Evolutionary conservation across 2,113 vertebrate species (phyloP).

Genomic region (Columba livia): DNA sequence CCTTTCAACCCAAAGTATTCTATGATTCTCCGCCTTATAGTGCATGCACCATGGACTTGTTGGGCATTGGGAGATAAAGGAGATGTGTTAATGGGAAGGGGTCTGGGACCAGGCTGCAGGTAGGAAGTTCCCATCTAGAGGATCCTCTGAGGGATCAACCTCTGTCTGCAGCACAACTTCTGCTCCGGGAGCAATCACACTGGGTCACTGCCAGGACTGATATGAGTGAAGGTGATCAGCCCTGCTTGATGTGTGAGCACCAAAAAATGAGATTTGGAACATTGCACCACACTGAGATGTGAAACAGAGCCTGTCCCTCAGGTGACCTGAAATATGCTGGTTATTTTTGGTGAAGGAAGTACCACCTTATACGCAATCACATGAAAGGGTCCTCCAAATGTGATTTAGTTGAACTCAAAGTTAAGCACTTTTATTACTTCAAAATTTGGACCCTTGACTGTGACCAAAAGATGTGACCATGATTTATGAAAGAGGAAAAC

Average conservation of each 20-base stretch:
- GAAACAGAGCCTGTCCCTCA: neutral
- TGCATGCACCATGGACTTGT: neutral
- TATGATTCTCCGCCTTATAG: neutral
- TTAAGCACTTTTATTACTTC: neutral
- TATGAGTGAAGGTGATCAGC: neutral
- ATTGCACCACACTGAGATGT: neutral
- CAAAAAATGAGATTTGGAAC: neutral
- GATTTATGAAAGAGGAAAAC: neutral
- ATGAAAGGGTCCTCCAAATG: neutral
- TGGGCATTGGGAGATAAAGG: neutral
- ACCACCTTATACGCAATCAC: neutral
- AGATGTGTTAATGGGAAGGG: fast-evolving
- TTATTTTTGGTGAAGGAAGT: neutral
- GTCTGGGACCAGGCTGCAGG: neutral
- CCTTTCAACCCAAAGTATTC: no score
- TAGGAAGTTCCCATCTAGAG: neutral
- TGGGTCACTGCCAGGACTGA: neutral
- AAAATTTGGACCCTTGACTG: neutral
- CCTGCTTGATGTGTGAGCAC: neutral
- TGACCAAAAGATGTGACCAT: neutral
- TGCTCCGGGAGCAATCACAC: neutral
- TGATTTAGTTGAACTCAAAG: neutral
- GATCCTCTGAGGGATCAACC: neutral
- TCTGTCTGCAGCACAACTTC: neutral
- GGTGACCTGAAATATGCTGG: neutral